Evolutionary conservation across 2,797 vertebrate species (phyloP).

Genomic region (Spatula versicolor): DNA sequence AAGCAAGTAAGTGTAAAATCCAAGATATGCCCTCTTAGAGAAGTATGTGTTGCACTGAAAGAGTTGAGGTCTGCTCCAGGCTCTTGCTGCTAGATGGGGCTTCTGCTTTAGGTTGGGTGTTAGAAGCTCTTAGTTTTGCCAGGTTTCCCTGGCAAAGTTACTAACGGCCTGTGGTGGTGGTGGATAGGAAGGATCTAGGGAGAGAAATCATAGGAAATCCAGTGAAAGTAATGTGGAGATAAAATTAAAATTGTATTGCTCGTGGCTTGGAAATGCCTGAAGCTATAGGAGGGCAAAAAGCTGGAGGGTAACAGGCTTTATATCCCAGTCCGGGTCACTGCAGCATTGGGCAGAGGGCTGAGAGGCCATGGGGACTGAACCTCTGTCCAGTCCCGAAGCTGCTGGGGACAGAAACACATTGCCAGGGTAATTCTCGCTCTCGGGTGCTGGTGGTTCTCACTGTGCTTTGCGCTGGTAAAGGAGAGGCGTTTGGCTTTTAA

Average conservation of each 20-base stretch:
- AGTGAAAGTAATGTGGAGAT: not conserved
- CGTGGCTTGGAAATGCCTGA: not conserved
- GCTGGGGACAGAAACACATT: not conserved
- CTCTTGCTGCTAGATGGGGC: accelerated
- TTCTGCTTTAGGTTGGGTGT: not conserved
- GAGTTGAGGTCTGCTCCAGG: not conserved
- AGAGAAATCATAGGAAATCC: not conserved
- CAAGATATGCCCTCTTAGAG: not conserved
- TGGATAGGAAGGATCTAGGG: not conserved
- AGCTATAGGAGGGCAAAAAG: not conserved
- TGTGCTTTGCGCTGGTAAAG: not conserved
- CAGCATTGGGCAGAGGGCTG: not conserved
- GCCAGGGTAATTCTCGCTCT: not conserved
- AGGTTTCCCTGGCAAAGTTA: not conserved
- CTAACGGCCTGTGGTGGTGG: not conserved
- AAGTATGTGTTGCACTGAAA: not conserved
- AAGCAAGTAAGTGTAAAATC: not conserved
- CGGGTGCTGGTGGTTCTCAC: not conserved
- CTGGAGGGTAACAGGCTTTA: not conserved
- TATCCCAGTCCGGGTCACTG: not conserved
- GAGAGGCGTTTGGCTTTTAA: not conserved
- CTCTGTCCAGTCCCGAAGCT: not conserved
- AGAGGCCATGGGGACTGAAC: no score
- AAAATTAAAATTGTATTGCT: not conserved
- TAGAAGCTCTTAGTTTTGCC: not conserved